Evolutionary conservation across 2,797 vertebrate species (phyloP), one percentile per base, ranked within the genome.

Genomic region (Catostomus latipinnis): DNA sequence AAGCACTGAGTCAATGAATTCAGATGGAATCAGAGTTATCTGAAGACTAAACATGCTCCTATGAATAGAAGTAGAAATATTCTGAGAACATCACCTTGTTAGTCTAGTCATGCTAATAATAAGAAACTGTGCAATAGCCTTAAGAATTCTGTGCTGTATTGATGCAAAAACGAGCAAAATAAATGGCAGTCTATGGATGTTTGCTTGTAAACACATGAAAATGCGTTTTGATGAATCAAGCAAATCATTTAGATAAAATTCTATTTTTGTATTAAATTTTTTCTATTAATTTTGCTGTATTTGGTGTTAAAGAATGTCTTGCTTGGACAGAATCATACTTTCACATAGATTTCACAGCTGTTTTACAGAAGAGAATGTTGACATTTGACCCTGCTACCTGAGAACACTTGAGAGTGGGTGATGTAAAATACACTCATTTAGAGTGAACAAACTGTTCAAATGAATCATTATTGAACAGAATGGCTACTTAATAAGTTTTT

Each of bases 331-430:
- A 34, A 54, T 54, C 49, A 22, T 54, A 54, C 67, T 71, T 62
- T 71, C 57, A 63, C 67, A 57, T 22, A 71, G 50, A 78, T 54
- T 63, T n/a, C 49, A 46, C 76, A 78, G 57, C 56, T 69, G 75
- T 45, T 78, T 70, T 70, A 50, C 34, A 62, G 48, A 62, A 54
- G n/a, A 71, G 66, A 62, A 54, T 16, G 67, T 50, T 71, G 76
- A 78, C 76, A 58, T 78, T 71, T 78, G 76, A 71, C 76, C 76
- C n/a, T 2, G 12, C 63, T 72, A 80, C 78, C 78, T 66, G 71
- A 67, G 12, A 74, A 73, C 58, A 14, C 57, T 68, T 58, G 4
- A 7, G 65, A 54, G 46, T 13, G 18, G 2, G 1, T 18, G 16
- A 22, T 22, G 43, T 43, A n/a, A 65, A 46, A 34, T 65, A 14